phyloP scores from a whole-genome alignment of 2,797 vertebrate genomes.

The Acipenser transmontanus region DNA sequence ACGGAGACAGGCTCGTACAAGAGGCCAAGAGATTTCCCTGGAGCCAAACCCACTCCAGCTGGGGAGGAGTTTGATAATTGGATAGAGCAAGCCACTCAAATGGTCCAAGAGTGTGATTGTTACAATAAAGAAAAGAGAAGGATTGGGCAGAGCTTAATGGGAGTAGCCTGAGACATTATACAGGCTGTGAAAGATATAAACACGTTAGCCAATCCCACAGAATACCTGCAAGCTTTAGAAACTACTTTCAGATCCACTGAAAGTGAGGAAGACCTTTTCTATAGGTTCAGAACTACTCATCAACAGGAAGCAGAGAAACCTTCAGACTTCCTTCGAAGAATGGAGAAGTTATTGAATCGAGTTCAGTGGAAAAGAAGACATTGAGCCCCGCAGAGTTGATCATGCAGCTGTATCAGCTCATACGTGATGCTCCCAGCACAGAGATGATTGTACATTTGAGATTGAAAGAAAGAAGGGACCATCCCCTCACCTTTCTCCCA shows the following conservation, averaged over 20 bases:
- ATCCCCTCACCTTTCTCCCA: not conserved
- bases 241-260: too few species aligned
- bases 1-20: conserved; percentile 2
- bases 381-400: not conserved
- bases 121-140: conserved; percentile 20
- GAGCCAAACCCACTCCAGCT: conserved; percentile 10
- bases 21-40: conserved; percentile 11
- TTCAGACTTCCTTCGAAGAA: too few species aligned
- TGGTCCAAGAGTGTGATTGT: conserved; percentile 2
- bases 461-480: too few species aligned
- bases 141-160: conserved; percentile 23
- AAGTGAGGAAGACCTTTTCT: too few species aligned
- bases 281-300: too few species aligned
- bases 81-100: too few species aligned
- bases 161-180: conserved; percentile 15
- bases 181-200: conserved; percentile 15
- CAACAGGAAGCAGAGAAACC: too few species aligned
- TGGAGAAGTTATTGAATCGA: too few species aligned
- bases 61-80: too few species aligned
- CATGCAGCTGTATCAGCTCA: too few species aligned
- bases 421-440: not conserved
- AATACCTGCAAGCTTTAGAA: too few species aligned
- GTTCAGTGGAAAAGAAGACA: too few species aligned
- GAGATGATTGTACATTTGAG: not conserved
- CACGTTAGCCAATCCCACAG: not conserved